Base-by-base conservation (phyloP, 1,140 invertebrate species). In the Panulirus ornatus region DNA sequence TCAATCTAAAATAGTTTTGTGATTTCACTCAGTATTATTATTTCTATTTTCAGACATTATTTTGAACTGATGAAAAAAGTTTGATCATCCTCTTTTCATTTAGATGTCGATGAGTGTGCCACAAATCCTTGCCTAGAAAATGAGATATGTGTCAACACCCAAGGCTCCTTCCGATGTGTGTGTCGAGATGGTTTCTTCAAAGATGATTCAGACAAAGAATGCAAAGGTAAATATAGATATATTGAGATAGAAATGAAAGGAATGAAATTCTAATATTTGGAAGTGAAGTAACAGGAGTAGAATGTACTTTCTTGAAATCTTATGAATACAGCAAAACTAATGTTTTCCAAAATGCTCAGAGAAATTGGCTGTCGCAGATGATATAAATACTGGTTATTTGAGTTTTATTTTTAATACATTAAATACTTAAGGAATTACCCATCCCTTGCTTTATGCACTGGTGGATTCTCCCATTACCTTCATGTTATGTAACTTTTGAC, bases 61-160 rank as follows among this genome's bases (percentile, higher is more conserved):
- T n/a, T n/a, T n/a, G n/a, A n/a, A n/a, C n/a, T n/a, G n/a, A n/a
- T n/a, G n/a, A n/a, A n/a, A n/a, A n/a, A n/a, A n/a, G n/a, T n/a
- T n/a, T n/a, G n/a, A n/a, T n/a, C n/a, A n/a, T n/a, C 19, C 38
- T 47, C 42, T 27, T 14, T 81, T 27, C 11, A 40, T 84, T 14
- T 73, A 92, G 94, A 94, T 92, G 92, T 94, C 85, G 93, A 94
- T 86, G 94, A 94, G 91, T 94, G 94, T 91, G 95, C 95, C 91
- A 92, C 94, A 9, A 93, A 93, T 2, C 93, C 94, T 54, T 96
- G 96, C 91, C 58, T 95, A 0, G 93, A 95, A 9, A 95, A 95
- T 3, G 97, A 98, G 93, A 94, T 97, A 40, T 99, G 98, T 93
- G 97, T 98, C 93, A 99, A 99, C 93, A 98, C 97, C 0, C 95